These are phyloP conservation scores for Nerophis lumbriciformis DNA, from an alignment of 2,113 vertebrate genomes.

Conservation along the genomic window DNA sequence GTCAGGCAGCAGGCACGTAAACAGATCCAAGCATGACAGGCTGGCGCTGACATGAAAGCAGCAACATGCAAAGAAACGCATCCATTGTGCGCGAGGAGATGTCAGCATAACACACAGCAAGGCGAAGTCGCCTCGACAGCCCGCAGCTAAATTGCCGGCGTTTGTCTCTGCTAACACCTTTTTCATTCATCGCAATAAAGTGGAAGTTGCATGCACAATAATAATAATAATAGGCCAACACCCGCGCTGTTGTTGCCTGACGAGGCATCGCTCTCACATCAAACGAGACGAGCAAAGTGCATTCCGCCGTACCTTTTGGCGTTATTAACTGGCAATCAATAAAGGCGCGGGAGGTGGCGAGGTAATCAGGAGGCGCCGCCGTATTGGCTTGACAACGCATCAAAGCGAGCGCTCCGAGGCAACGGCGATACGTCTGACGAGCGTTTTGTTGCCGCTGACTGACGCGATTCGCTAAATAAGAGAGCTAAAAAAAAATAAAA, in stretches of 20 bases:
- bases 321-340: constrained; percentile 99
- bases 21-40: constrained; percentile 35
- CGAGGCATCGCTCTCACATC: constrained; percentile 86
- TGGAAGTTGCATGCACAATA: neutral
- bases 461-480: constrained; percentile 94
- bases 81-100: constrained; percentile 26
- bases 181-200: constrained; percentile 40
- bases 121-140: constrained; percentile 37
- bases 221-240: constrained; percentile 37
- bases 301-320: constrained; percentile 40
- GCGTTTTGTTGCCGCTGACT: constrained; percentile 99
- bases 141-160: constrained; percentile 45
- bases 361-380: constrained; percentile 97
- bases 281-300: constrained; percentile 65
- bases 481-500: constrained; percentile 95
- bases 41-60: constrained; percentile 30
- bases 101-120: constrained; percentile 46
- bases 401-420: constrained; percentile 96
- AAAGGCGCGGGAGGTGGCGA: constrained; percentile 91
- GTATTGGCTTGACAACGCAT: constrained; percentile 96
- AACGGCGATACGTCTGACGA: constrained; percentile 94
- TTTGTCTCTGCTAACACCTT: constrained; percentile 46
- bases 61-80: constrained; percentile 26
- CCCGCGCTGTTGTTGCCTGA: constrained; percentile 41
- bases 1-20: constrained; percentile 26